phyloP scores from a whole-genome alignment of 2,113 vertebrate genomes.

The Dunckerocampus dactyliophorus region DNA sequence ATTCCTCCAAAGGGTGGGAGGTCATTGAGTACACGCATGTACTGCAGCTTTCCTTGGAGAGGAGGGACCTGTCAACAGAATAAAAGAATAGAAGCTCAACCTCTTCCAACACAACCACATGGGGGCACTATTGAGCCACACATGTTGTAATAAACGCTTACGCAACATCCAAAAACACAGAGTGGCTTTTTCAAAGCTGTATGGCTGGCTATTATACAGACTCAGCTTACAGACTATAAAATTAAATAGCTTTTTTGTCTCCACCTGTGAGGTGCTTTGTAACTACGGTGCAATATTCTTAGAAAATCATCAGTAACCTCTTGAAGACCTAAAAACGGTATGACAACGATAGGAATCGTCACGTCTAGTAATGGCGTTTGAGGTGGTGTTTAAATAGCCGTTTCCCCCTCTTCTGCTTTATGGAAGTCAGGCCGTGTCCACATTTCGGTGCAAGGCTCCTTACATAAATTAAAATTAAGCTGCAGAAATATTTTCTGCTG shows the following conservation, averaged over 20 bases:
- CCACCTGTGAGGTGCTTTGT: background rate
- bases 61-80: slow-evolving; percentile 80
- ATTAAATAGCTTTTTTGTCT: slow-evolving; percentile 6
- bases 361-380: background rate
- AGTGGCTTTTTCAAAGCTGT: slow-evolving; percentile 13
- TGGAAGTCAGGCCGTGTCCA: background rate
- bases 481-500: background rate
- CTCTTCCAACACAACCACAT: slow-evolving; percentile 26
- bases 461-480: background rate
- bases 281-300: background rate
- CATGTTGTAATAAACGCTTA: slow-evolving; percentile 29
- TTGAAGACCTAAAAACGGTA: background rate
- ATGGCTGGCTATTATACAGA: slow-evolving; percentile 26
- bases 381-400: background rate
- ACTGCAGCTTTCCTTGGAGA: slow-evolving; percentile 94
- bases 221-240: slow-evolving; percentile 2
- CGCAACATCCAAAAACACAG: slow-evolving; percentile 30
- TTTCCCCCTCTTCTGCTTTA: background rate
- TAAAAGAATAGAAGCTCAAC: slow-evolving; percentile 25
- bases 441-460: background rate
- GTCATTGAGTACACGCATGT: slow-evolving; percentile 94
- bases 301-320: background rate
- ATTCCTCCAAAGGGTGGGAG: slow-evolving; percentile 94
- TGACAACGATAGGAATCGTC: background rate
- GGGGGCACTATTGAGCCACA: slow-evolving; percentile 60